Evolutionary conservation across 2,888 invertebrate species (phyloP), one percentile per base, ranked within the genome.

Genomic region (Blera fallax): DNA sequence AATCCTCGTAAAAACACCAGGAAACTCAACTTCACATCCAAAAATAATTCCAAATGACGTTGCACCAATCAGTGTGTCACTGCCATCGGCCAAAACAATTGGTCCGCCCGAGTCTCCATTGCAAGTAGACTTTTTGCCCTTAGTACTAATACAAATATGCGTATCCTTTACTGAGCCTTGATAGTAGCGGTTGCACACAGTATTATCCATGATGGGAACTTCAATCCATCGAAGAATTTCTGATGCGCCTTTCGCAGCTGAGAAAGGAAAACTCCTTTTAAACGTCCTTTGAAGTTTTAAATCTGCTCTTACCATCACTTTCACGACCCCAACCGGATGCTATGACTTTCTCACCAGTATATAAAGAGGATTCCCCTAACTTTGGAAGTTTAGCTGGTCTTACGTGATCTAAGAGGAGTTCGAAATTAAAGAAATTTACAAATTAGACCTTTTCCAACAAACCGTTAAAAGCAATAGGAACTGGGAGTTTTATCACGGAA

Each of bases 401-500:
- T 8, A 77, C 84, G 60, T 40, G 76, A 18, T 79, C 88, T 88
- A 64, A 72, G 32, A 58, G 45, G 10, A 50, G 4, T 29, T 8
- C n/a, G 10, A 21, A 37, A 37, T 70, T 45, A 54, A 78, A 43
- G n/a, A n/a, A n/a, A n/a, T n/a, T n/a, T n/a, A n/a, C n/a, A n/a
- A n/a, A n/a, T 3, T 11, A n/a, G 3, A 16, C 3, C 1, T 18
- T 7, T 14, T 10, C 7, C 11, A 1, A 79, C 79, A 87, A 88
- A 92, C 92, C 91, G 80, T 89, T 91, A 21, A 91, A 87, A 50
- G 87, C 80, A 10, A 92, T 90, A 8, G 88, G 56, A 32, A 87
- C 34, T 32, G 91, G 90, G 52, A 93, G 88, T 37, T 88, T 88
- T 37, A 93, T 87, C 21, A 93, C 79, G 16, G 92, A 92, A 62